Conservation (phyloP, 2,113 vertebrate species). For the Pseudopodoces humilis region DNA sequence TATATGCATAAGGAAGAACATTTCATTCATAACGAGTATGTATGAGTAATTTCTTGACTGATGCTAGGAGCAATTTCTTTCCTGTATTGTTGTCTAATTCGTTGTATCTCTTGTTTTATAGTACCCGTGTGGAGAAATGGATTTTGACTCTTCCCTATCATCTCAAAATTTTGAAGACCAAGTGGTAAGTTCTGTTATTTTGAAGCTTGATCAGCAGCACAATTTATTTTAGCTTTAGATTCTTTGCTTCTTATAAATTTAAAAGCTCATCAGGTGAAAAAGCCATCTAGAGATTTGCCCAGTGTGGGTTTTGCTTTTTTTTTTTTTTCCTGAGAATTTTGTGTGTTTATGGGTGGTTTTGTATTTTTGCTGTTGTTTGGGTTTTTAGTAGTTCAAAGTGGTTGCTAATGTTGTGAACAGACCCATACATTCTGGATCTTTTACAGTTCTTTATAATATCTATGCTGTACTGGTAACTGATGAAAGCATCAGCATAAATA, state of each 20-base stretch:
- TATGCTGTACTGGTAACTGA: neutral
- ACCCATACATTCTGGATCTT: neutral
- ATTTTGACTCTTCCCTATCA: conserved; percentile 60
- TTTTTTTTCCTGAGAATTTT: neutral
- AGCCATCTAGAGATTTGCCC: neutral
- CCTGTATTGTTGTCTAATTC: neutral
- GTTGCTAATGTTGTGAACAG: neutral
- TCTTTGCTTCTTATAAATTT: neutral
- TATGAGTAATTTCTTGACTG: neutral
- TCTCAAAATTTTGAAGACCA: conserved; percentile 73
- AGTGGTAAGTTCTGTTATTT: conserved; percentile 56
- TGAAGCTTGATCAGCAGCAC: neutral
- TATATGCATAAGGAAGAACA: neutral
- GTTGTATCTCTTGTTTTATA: neutral
- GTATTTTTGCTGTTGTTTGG: neutral
- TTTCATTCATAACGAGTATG: neutral
- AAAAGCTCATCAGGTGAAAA: neutral
- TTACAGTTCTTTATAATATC: neutral
- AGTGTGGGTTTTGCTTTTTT: neutral
- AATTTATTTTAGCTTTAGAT: neutral
- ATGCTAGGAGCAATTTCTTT: neutral
- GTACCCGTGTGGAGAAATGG: conserved; percentile 49
- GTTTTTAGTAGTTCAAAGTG: neutral
- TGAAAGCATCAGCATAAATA: neutral
- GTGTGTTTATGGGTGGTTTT: neutral